Percentiles rank a stretch among this genome's conserved stretches.
phyloP scores from a whole-genome alignment of 2,113 vertebrate genomes.

The Nothobranchius furzeri region DNA sequence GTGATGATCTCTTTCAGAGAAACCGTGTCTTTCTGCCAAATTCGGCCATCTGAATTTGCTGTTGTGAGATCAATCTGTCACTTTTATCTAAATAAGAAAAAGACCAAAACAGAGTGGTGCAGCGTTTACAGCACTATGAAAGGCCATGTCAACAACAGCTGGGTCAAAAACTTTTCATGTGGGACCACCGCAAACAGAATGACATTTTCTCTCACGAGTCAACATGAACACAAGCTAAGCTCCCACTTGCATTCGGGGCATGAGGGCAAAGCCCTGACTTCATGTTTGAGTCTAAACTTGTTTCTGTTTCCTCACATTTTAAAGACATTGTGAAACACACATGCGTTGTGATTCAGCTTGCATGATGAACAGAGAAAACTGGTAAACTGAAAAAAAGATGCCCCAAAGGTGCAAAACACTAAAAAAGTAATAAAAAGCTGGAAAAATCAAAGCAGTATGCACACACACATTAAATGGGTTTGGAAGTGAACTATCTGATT shows the following conservation, averaged over 20 bases:
- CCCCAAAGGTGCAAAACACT: no score
- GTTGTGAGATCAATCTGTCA: background rate
- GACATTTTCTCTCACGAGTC: conserved; percentile 5
- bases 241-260: conserved; percentile 21
- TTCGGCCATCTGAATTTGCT: background rate
- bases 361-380: background rate
- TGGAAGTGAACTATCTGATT: no score
- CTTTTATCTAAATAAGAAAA: background rate
- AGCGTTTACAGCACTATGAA: conserved; percentile 3
- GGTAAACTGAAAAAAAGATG: no score
- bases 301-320: conserved; percentile 5
- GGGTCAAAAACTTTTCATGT: conserved; percentile 8
- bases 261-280: conserved; percentile 62
- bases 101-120: background rate
- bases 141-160: background rate
- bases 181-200: conserved; percentile 9
- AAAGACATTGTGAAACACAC: background rate
- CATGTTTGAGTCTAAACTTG: conserved; percentile 20
- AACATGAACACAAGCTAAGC: conserved; percentile 24
- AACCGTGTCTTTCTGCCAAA: background rate
- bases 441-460: no score
- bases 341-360: background rate
- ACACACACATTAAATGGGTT: no score
- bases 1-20: no score
- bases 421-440: no score